Evolutionary conservation across 2,113 vertebrate genomes (phyloP), one percentile per base, ranked within the genome.

Genomic region (Pseudonaja textilis): DNA sequence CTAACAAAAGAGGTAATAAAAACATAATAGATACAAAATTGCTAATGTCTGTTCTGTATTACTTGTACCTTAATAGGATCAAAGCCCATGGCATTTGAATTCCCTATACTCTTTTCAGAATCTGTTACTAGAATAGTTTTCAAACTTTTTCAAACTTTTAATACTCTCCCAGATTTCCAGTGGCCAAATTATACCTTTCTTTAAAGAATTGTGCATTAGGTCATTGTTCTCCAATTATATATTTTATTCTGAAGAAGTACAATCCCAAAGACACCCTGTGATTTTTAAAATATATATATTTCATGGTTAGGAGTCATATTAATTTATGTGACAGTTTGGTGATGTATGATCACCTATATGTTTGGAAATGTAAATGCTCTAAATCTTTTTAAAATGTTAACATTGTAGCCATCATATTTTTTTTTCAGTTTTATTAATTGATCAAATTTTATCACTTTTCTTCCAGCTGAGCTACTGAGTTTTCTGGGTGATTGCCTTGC

Each of bases 371-470:
- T 45, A 39, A 85, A 91, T 89, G 45, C 16, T 57, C 50, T 23
- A 39, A 26, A 39, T 93, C 3, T 59, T 92, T 92, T 29, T 61
- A 6, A 92, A 61, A 39, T 29, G 29, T 69, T 93, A 92, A 26
- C 23, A 74, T 45, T 95, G 90, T 92, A 93, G 1, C 88, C 29
- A 74, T 39, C 22, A 52, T 91, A 55, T 1, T 89, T 95, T 59
- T 89, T 95, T 59, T 69, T 93, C 11, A 16, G 4, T 7, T 29
- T 90, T 89, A 93, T 91, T 95, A 95, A 88, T 34, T 87, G 92
- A 88, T 3, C 87, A 92, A 88, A 69, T 74, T 52, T 29, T 95
- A 25, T 89, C 85, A 87, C 85, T 86, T 34, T 86, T 93, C 92
- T 92, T 11, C 20, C 59, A 87, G 89, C 22, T 86, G 50, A 91